phyloP scores from a whole-genome alignment of 2,888 invertebrate species.

The Magallana nippona region DNA sequence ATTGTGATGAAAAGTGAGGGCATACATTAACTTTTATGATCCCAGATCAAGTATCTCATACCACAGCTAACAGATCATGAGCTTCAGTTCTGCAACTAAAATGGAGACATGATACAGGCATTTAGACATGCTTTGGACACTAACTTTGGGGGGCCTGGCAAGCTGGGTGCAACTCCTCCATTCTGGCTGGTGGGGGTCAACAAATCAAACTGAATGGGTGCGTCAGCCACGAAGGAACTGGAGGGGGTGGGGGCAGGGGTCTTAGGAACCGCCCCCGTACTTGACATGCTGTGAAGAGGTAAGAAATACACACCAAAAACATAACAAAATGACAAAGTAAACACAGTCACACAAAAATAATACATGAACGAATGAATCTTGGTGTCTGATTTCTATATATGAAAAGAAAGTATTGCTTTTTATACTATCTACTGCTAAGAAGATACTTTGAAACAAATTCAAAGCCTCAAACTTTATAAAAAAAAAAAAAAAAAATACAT shows the following conservation, averaged over 20 bases:
- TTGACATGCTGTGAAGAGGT: constrained; percentile 26
- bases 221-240: constrained; percentile 74
- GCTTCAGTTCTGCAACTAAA: no score
- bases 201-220: constrained; percentile 81
- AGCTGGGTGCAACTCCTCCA: constrained; percentile 63
- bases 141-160: constrained; percentile 78
- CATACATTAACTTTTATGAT: no score
- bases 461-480: background rate
- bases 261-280: constrained; percentile 37
- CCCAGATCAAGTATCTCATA: no score
- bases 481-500: background rate
- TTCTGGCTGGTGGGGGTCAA: constrained; percentile 75
- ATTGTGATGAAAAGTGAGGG: no score
- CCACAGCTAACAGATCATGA: no score
- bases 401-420: no score
- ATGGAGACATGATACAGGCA: background rate
- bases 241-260: constrained; percentile 56
- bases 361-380: background rate
- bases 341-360: background rate
- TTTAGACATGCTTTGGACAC: constrained; percentile 52
- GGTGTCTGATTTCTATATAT: background rate
- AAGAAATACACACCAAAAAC: constrained; percentile 17
- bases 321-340: background rate
- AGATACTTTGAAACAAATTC: background rate
- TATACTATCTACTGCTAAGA: no score